phyloP scores from a whole-genome alignment of 2,797 vertebrate genomes.

The Sebastes aleutianus region DNA sequence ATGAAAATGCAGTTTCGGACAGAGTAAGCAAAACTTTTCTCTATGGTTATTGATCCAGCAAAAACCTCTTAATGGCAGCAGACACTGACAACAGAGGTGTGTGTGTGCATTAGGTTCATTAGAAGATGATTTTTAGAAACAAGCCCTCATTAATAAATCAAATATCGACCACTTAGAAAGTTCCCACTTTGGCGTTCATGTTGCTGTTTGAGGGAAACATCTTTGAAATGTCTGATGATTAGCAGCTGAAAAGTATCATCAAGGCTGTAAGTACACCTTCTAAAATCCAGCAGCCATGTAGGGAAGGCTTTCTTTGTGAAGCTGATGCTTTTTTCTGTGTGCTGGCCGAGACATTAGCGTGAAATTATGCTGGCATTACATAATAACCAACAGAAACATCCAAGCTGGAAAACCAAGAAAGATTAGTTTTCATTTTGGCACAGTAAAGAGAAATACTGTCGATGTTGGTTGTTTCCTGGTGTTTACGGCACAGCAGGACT shows the following conservation, averaged over 20 bases:
- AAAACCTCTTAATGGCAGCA: slow-evolving; percentile 11
- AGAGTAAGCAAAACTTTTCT: not conserved
- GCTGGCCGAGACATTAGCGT: not conserved
- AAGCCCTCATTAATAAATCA: slow-evolving; percentile 30
- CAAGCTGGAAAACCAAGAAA: too few species aligned
- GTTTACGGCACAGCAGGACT: not conserved
- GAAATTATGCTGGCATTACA: not conserved
- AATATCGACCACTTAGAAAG: slow-evolving; percentile 19
- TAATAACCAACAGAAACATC: not conserved
- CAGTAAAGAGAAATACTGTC: not conserved
- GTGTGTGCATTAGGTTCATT: not conserved
- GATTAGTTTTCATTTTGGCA: not conserved
- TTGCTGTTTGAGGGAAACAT: not conserved
- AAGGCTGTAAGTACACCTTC: not conserved
- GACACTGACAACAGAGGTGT: not conserved
- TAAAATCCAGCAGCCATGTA: not conserved
- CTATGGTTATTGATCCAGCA: not conserved
- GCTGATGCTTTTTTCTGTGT: not conserved
- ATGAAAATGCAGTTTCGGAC: slow-evolving; percentile 1
- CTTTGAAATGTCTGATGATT: not conserved
- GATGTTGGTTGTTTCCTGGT: not conserved
- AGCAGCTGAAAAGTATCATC: not conserved
- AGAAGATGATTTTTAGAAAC: not conserved
- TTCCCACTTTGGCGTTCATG: not conserved
- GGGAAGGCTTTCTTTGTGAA: not conserved